phyloP scores from a whole-genome alignment of 2,888 invertebrate genomes.

The Tipula confusa region DNA sequence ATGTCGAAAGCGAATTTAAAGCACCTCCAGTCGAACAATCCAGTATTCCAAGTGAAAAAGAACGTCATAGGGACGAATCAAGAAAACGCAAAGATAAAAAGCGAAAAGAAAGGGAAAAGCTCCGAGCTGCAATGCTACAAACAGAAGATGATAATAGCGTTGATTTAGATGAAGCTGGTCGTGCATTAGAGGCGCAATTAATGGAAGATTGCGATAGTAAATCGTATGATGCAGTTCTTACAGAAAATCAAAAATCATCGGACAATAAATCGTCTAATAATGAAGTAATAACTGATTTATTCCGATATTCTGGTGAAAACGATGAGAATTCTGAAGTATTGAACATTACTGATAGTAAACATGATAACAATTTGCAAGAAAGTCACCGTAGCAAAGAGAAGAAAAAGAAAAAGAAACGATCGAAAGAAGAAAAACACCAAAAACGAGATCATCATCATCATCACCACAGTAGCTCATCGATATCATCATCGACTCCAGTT shows the following conservation, averaged over 20 bases:
- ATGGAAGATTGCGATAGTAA: constrained; percentile 62
- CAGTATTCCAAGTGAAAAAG: constrained; percentile 40
- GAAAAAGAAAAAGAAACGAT: constrained; percentile 81
- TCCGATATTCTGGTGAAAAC: constrained; percentile 57
- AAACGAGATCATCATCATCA: constrained; percentile 65
- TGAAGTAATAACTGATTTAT: constrained; percentile 49
- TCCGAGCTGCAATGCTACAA: constrained; percentile 43
- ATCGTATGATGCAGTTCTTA: constrained; percentile 43
- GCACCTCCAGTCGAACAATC: neutral
- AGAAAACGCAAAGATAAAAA: constrained; percentile 59
- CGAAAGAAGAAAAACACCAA: constrained; percentile 69
- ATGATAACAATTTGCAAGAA: constrained; percentile 40
- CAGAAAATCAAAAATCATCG: neutral
- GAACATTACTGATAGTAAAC: constrained; percentile 42
- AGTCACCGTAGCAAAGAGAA: constrained; percentile 64
- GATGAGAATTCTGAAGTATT: constrained; percentile 55
- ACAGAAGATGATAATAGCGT: constrained; percentile 73
- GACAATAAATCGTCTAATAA: neutral
- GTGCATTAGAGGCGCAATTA: constrained; percentile 75
- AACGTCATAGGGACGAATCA: constrained; percentile 45
- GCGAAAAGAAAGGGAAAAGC: constrained; percentile 59
- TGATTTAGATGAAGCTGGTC: constrained; percentile 75
- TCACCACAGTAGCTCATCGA: constrained; percentile 38
- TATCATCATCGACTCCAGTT: constrained; percentile 37
- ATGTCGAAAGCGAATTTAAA: neutral